Percentiles rank a stretch among this genome's conserved stretches.
Evolutionary conservation across 2,888 invertebrate species (phyloP).

Genomic region (Nephrotoma appendiculata): DNA sequence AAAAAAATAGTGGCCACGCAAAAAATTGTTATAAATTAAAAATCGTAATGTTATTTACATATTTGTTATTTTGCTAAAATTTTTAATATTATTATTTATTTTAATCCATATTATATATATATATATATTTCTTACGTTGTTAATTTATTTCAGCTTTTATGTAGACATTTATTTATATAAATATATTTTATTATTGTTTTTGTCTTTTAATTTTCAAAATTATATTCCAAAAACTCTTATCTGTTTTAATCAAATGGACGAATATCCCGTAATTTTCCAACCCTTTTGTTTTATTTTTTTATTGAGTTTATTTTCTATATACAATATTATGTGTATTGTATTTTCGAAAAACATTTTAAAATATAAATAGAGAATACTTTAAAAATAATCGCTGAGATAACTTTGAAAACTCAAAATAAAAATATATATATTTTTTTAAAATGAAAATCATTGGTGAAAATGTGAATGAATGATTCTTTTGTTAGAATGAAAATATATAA

Average conservation of each 20-base stretch:
- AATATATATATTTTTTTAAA: background rate
- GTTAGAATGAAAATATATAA: background rate
- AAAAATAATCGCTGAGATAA: background rate
- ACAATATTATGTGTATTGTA: background rate
- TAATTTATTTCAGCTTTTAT: background rate
- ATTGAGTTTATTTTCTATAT: background rate
- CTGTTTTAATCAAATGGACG: background rate
- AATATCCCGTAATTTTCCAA: background rate
- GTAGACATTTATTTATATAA: background rate
- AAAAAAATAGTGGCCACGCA: background rate
- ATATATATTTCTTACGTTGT: conserved; percentile 10
- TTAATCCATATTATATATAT: conserved; percentile 4
- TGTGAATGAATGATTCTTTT: background rate
- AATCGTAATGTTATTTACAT: background rate
- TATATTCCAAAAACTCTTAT: background rate
- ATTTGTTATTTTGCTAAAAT: background rate
- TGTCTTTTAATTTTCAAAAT: background rate
- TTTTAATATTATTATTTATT: background rate
- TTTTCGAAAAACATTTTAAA: background rate
- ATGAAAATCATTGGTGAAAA: conserved; percentile 9
- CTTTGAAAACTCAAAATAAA: background rate
- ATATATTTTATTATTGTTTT: background rate
- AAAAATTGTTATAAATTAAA: background rate
- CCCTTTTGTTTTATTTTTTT: background rate
- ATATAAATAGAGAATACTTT: background rate